Evolutionary conservation across 2,888 invertebrate genomes (phyloP), one percentile per base, ranked within the genome.

Genomic region (Seira sanloemensis): DNA sequence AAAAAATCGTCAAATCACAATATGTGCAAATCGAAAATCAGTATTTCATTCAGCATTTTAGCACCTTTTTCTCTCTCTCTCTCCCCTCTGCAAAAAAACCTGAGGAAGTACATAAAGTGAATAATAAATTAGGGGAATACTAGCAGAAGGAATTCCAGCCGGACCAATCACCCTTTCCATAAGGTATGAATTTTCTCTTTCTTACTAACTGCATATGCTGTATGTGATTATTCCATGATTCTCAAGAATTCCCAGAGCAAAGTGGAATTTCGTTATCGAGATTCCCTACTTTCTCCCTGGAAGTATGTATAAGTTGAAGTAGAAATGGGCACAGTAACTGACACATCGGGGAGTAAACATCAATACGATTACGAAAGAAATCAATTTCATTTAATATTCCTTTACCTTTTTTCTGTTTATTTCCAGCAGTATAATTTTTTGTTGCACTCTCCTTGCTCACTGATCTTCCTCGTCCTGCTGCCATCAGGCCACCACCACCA

Each of bases 131-230:
- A 4, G 4, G 12, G 12, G 12, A 37, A 37, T 37, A 7, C 5
- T 4, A 7, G 37, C 37, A 12, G 5, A 23, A 65, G 74, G 37
- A 37, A 77, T 82, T 77, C 77, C 58, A 21, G 9, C 27, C 77
- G 82, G 82, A 82, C 82, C 82, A 82, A 72, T 82, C 82, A 82
- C 82, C 82, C 26, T 19, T 65, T 71, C 71, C 66, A 26, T 68
- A 37, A 37, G 37, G 37, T 37, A 37, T 37, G 37, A 7, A 37
- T 19, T 25, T 5, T 9, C 16, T 62, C 62, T 58, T 62, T 65
- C 27, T 37, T 21, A 27, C 46, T 37, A n/a, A n/a, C 37, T 46
- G 0, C 26, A n/a, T 24, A 0, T 26, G 37, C 24, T 23, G 65
- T 25, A 27, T 69, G 9, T 68, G n/a, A 26, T 68, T 26, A 69